Evolutionary conservation across 1,140 invertebrate genomes (phyloP).

Genomic region (Drosophila nigrodunni): DNA sequence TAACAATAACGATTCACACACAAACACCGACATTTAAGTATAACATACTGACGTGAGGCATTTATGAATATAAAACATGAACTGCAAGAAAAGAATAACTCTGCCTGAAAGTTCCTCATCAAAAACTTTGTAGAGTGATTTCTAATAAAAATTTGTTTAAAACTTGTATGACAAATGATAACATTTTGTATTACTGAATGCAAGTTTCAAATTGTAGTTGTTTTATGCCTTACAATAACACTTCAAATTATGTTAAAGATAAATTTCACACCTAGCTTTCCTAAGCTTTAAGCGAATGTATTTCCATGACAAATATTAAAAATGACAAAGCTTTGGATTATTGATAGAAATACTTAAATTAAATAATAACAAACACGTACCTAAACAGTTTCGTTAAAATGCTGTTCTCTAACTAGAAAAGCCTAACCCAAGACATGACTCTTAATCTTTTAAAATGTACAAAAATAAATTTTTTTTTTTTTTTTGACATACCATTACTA

Average conservation of each 20-base stretch:
- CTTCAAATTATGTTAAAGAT: background rate
- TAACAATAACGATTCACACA: slow-evolving; percentile 1
- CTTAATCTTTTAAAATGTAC: too few species aligned
- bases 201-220: background rate
- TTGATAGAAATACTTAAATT: too few species aligned
- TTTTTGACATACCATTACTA: too few species aligned
- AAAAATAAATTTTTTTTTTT: too few species aligned
- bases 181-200: background rate
- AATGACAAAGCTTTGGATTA: too few species aligned
- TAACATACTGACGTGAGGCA: slow-evolving; percentile 43
- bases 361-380: too few species aligned
- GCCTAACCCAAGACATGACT: too few species aligned
- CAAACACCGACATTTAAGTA: slow-evolving; percentile 10
- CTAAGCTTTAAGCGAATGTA: too few species aligned
- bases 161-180: background rate
- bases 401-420: too few species aligned
- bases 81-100: background rate
- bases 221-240: background rate
- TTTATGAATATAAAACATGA: slow-evolving; percentile 12
- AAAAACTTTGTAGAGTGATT: background rate
- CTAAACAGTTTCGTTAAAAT: too few species aligned
- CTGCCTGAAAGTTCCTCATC: background rate
- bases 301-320: too few species aligned
- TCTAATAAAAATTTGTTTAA: background rate
- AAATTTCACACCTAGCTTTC: too few species aligned